A percentile compares a stretch with the other conserved stretches of the same genome.
Conservation (phyloP, 2,113 vertebrate genomes). For the Engystomops pustulosus region DNA sequence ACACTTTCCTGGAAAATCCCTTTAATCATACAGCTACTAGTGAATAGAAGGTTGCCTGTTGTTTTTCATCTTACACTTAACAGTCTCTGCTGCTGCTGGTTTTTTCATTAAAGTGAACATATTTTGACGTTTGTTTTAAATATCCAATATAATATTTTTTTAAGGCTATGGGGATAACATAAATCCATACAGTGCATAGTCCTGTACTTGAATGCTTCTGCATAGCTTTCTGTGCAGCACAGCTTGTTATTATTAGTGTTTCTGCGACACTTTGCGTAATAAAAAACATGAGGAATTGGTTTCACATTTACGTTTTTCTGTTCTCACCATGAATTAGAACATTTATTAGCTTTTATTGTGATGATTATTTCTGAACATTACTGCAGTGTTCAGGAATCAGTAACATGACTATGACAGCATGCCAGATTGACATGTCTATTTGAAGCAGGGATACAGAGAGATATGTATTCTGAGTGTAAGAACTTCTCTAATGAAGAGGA, state of each 20-base stretch:
- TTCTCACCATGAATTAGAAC: not conserved
- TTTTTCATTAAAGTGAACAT: too few species aligned
- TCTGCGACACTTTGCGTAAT: not conserved
- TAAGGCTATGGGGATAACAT: too few species aligned
- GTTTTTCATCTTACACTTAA: too few species aligned
- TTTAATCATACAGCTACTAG: too few species aligned
- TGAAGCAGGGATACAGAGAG: not conserved
- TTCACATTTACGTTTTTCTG: not conserved
- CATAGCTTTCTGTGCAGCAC: not conserved
- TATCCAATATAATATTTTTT: not conserved
- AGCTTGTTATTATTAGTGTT: constrained; percentile 2
- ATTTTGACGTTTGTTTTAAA: too few species aligned
- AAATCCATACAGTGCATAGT: not conserved
- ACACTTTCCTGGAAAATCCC: too few species aligned
- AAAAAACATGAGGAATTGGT: not conserved
- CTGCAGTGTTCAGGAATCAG: not conserved
- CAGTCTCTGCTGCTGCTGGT: too few species aligned
- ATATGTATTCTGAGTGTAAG: not conserved
- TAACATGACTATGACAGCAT: not conserved
- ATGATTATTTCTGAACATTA: not conserved
- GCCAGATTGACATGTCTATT: not conserved
- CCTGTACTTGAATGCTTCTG: not conserved
- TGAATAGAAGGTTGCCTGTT: too few species aligned
- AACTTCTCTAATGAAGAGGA: not conserved
- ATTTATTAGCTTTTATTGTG: not conserved